These are phyloP conservation scores for Xiphydria camelus DNA, from an alignment of 2,888 invertebrate genomes.

Conservation along the genomic window DNA sequence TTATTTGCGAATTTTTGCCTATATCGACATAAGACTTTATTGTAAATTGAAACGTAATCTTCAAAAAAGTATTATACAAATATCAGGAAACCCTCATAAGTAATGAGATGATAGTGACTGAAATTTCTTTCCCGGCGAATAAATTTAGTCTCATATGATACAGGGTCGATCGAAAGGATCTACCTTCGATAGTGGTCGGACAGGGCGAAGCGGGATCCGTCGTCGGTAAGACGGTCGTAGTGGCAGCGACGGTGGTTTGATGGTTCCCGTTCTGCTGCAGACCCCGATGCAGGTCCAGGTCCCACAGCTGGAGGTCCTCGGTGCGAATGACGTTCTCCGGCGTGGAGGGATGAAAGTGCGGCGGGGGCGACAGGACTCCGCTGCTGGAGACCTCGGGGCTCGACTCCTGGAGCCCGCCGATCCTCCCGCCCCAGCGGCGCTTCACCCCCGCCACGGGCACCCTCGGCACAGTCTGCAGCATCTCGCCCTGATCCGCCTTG, in stretches of 20 bases:
- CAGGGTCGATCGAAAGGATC: conserved; percentile 1
- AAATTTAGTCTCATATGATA: too few species aligned
- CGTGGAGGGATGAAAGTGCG: conserved; percentile 73
- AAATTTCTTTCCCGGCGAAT: too few species aligned
- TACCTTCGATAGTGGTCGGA: conserved; percentile 46
- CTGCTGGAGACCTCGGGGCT: conserved; percentile 55
- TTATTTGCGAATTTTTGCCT: too few species aligned
- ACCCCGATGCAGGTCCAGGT: conserved; percentile 63
- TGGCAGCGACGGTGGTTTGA: conserved; percentile 17
- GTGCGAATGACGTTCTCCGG: conserved; percentile 77
- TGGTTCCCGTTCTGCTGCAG: conserved; percentile 26
- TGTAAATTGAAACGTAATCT: too few species aligned
- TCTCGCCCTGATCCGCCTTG: conserved; percentile 30
- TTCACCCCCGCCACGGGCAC: conserved; percentile 50
- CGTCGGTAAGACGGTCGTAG: conserved; percentile 25
- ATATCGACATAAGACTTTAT: too few species aligned
- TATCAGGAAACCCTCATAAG: too few species aligned
- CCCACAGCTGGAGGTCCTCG: conserved; percentile 82
- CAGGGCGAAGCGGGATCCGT: conserved; percentile 37
- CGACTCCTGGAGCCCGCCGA: conserved; percentile 46
- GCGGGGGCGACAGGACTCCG: conserved; percentile 65
- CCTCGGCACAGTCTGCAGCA: conserved; percentile 50
- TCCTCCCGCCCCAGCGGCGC: conserved; percentile 46
- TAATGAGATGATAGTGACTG: too few species aligned
- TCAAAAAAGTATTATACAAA: too few species aligned